Base-by-base conservation (phyloP, 2,113 vertebrate species). In the Oncorhynchus masou region DNA sequence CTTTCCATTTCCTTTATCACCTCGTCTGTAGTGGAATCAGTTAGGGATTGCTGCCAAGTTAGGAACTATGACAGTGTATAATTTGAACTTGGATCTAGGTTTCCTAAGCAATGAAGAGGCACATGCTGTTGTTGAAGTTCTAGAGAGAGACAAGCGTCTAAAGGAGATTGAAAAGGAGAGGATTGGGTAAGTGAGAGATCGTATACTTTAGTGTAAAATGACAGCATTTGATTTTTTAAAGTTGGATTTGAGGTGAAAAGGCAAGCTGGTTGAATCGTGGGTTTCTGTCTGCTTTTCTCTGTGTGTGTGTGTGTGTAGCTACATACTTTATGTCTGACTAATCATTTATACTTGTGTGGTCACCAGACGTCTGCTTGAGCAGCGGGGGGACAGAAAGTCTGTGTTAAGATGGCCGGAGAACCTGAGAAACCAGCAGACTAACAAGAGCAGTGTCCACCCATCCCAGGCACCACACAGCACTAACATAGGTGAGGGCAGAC, bases 61-160 rank as follows among this genome's bases (percentile, higher is more conserved):
- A 62, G n/a, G 59, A 62, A 62, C 59, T 3, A 62, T 62, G 59
- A 62, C 59, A 62, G 20, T 3, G 59, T 62, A 5, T 16, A 62
- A 62, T 22, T 22, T n/a, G n/a, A 22, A 62, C 59, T 11, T 62
- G 59, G 59, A 62, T 62, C 59, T 62, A 1, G 19, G 59, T 22
- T 62, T 62, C 59, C 59, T 62, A 22, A 62, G 59, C 59, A 24
- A 62, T n/a, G 59, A 62, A 62, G 59, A 62, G 59, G n/a, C 59
- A 22, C 59, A 24, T 7, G 59, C 16, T 20, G 59, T 62, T 62
- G 13, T 22, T 24, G 59, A 16, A n/a, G 59, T 62, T 62, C n/a
- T 62, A 22, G 59, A 62, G 59, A 62, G 59, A 62, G 59, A 62
- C n/a, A 62, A 62, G n/a, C 59, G 59, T 62, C 59, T 62, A 22